These are phyloP conservation scores for Coryphaenoides rupestris DNA, from an alignment of 2,113 vertebrate genomes.

Conservation along the genomic window DNA sequence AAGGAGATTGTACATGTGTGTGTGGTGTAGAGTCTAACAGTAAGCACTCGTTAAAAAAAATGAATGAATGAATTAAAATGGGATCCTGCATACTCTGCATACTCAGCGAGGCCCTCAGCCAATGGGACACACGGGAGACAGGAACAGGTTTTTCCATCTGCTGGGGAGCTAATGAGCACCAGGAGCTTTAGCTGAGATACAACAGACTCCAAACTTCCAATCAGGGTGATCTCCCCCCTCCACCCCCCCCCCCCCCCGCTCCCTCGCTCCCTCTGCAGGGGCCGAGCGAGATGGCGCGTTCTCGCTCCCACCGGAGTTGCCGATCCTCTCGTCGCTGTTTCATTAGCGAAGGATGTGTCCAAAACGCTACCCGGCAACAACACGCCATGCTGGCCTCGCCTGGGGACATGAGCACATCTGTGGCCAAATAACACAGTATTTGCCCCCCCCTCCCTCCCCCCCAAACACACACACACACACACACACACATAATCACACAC, in stretches of 20 bases:
- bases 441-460: constrained; percentile 44
- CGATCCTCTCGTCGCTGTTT: constrained; percentile 44
- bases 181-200: no score
- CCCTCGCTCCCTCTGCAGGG: no score
- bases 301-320: constrained; percentile 36
- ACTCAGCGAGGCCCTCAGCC: constrained; percentile 11
- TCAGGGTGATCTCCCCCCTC: background rate
- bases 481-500: constrained; percentile 26
- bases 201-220: background rate
- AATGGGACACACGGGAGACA: constrained; percentile 27
- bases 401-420: constrained; percentile 47
- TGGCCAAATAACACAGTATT: constrained; percentile 48
- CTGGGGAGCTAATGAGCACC: no score
- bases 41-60: no score
- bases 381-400: constrained; percentile 30
- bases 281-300: background rate
- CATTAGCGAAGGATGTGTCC: constrained; percentile 54
- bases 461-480: background rate
- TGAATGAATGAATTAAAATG: no score
- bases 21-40: no score
- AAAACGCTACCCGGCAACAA: constrained; percentile 39
- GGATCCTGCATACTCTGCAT: constrained; percentile 1
- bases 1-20: background rate
- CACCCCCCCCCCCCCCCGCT: no score
- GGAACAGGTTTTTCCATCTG: no score